Base-by-base conservation (phyloP, 2,888 invertebrate genomes). In the Sthenelais limicola region DNA sequence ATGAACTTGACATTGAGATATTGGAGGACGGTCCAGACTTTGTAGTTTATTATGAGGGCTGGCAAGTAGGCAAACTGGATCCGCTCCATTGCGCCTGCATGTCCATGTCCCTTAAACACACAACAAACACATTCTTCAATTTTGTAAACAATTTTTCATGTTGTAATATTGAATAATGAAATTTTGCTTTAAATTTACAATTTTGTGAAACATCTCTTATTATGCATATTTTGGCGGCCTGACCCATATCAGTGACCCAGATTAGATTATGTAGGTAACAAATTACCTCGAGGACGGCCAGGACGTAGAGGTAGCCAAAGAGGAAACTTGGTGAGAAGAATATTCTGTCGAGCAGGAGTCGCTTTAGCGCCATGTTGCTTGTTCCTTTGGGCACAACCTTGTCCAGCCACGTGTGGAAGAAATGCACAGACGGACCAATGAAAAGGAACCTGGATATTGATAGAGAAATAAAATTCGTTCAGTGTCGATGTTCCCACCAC, bases 391-490 rank as follows among this genome's bases (percentile, higher is more conserved):
- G 70, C 3, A 70, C 32, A 12, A 38, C n/a, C 18, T n/a, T 35
- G 33, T 70, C 70, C 43, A 70, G n/a, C 70, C 70, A 70, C 26
- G 52, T 38, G 21, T 70, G 70, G 70, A 70, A 70, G 33, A 43
- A 47, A 26, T 70, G 70, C 28, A 70, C 70, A 26, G 70, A 54
- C 32, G 70, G 70, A 12, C 70, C 70, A 15, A 70, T 54, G 28
- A 52, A 70, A 21, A 70, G 35, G 18, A 70, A 70, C 38, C 70
- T 70, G 26, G n/a, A n/a, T n/a, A n/a, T n/a, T n/a, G n/a, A n/a
- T n/a, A n/a, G n/a, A n/a, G n/a, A n/a, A n/a, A n/a, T n/a, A n/a
- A n/a, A n/a, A n/a, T n/a, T n/a, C n/a, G n/a, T n/a, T n/a, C n/a
- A n/a, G n/a, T n/a, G n/a, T n/a, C n/a, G n/a, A n/a, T n/a, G n/a